Conservation (phyloP, 2,888 invertebrate genomes). For the Colostygia pectinataria region DNA sequence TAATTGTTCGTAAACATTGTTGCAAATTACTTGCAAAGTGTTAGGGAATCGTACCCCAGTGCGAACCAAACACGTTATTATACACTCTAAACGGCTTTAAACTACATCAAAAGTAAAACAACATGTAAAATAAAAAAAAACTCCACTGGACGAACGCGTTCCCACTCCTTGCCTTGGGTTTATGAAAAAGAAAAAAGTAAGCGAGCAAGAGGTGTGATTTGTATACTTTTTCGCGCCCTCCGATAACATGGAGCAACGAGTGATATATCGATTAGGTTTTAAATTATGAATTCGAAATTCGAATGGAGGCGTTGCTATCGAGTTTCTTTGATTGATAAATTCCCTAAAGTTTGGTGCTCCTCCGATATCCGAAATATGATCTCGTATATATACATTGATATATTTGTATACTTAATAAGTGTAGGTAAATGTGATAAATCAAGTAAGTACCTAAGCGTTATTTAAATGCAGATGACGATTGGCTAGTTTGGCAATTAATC, state of each 20-base stretch:
- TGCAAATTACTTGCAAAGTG: conserved; percentile 22
- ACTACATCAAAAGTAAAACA: conserved; percentile 49
- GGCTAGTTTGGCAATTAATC: conserved; percentile 3
- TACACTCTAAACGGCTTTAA: conserved; percentile 58
- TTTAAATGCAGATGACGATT: conserved; percentile 3
- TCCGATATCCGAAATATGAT: conserved; percentile 11
- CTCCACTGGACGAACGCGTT: conserved; percentile 62
- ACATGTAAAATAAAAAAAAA: conserved; percentile 41
- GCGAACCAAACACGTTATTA: conserved; percentile 40
- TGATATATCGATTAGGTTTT: conserved; percentile 60
- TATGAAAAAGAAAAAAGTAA: conserved; percentile 47
- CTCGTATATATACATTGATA: no score
- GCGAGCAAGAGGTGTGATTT: conserved; percentile 73
- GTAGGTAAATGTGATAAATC: no score
- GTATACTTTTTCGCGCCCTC: conserved; percentile 71
- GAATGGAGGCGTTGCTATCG: conserved; percentile 32
- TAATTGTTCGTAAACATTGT: conserved; percentile 18
- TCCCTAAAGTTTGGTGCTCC: conserved; percentile 13
- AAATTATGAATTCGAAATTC: conserved; percentile 39
- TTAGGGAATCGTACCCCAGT: conserved; percentile 10
- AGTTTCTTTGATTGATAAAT: conserved; percentile 30
- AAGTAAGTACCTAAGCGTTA: conserved; percentile 1
- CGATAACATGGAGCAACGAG: conserved; percentile 60
- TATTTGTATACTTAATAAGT: no score
- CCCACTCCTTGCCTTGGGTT: conserved; percentile 44